Evolutionary conservation across 2,113 vertebrate species (phyloP).

Genomic region (Brienomyrus longianalis): DNA sequence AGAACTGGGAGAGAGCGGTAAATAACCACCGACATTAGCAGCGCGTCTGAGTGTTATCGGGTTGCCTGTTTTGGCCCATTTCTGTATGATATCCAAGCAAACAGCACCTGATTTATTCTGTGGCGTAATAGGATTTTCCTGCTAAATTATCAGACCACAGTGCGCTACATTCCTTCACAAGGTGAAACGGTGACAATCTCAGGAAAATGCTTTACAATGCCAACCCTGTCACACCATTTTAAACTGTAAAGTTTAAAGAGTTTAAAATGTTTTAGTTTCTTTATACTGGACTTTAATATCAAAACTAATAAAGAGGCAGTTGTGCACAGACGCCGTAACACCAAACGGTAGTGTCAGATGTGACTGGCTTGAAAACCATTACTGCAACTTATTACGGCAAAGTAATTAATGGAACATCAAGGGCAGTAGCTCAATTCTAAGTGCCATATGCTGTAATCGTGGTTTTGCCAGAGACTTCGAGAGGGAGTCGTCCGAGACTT

Average conservation of each 20-base stretch:
- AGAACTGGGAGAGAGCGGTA: slow-evolving; percentile 38
- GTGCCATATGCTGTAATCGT: background rate
- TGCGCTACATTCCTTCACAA: background rate
- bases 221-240: background rate
- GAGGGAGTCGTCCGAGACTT: slow-evolving; percentile 80
- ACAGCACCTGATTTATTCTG: background rate
- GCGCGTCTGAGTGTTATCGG: background rate
- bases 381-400: background rate
- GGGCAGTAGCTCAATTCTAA: background rate
- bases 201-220: background rate
- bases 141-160: background rate
- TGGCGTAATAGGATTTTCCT: background rate
- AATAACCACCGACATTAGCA: background rate
- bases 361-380: background rate
- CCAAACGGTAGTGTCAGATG: background rate
- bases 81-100: background rate
- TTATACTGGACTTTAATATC: background rate
- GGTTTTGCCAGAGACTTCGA: slow-evolving; percentile 71
- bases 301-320: background rate
- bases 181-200: background rate
- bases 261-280: background rate
- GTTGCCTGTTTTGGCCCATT: background rate
- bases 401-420: background rate
- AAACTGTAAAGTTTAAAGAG: background rate
- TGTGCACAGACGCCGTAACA: background rate